Base-by-base conservation (phyloP, 1,140 invertebrate species). In the Drosophila eugracilis region DNA sequence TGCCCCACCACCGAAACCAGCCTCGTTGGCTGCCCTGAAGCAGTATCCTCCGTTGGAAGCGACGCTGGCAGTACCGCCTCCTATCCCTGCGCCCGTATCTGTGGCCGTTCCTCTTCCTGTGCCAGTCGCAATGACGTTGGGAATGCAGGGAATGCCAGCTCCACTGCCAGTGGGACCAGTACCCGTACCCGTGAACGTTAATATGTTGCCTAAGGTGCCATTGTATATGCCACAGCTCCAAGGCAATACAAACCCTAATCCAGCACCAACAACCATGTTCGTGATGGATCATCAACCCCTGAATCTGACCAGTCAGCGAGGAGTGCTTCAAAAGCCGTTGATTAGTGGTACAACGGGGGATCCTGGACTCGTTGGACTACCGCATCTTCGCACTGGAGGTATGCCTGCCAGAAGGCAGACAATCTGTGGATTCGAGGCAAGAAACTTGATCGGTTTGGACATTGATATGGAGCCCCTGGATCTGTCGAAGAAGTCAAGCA, bases 341-440 rank as follows among this genome's bases (percentile, higher is more conserved):
- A 7, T 34, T n/a, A 24, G 15, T 14, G 49, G 30, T 17, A 44
- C 71, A 47, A 44, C 55, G 34, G 54, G 66, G 9, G 26, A 45
- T 36, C 17, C 76, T 5, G 34, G 53, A 17, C 5, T 58, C 19
- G 26, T 50, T 1, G 70, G 48, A 26, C 9, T 30, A 21, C 69
- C 41, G 4, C 78, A 75, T 7, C 71, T 70, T n/a, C 71, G 83
- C 1, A 9, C 37, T 3, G 19, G 71, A 1, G 62, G 63, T 26
- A 53, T 89, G 48, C 89, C 89, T 0, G 66, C 76, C 5, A 65
- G 89, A 39, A 28, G 89, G 48, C 89, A 91, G 70, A 91, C 89
- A 2, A 91, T 91, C 15, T 88, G 89, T 22, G 89, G 89, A n/a
- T 91, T 91, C 22, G 89, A 91, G 60, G 81, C 76, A 4, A 53